Evolutionary conservation across 2,797 vertebrate species (phyloP).

Genomic region (Arnoldichthys spilopterus): DNA sequence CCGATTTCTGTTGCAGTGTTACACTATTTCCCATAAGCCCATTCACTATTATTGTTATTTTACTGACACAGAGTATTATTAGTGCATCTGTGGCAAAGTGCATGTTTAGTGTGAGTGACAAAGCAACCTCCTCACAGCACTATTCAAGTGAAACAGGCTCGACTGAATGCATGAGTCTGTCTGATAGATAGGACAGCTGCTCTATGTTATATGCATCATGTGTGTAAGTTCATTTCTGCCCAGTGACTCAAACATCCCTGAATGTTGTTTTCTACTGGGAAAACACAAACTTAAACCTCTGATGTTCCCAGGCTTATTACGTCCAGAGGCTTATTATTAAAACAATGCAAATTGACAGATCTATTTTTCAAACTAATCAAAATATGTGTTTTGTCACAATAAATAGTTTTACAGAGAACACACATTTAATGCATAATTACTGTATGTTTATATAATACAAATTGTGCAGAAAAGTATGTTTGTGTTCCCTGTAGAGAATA

Average conservation of each 20-base stretch:
- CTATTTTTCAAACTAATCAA: no score
- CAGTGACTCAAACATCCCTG: background rate
- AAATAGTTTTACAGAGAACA: no score
- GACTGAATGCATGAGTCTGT: background rate
- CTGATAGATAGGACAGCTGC: slow-evolving; percentile 14
- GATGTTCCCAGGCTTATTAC: no score
- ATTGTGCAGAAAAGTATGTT: no score
- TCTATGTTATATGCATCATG: background rate
- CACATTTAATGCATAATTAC: no score
- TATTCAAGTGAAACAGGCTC: background rate
- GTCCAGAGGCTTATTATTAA: background rate
- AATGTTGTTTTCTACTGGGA: no score
- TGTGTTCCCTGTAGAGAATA: no score
- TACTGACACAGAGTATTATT: slow-evolving; percentile 3
- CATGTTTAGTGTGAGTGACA: slow-evolving; percentile 11
- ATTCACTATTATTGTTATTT: background rate
- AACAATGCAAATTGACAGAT: background rate
- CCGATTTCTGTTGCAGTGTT: background rate
- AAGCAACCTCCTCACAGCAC: background rate
- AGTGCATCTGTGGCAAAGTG: background rate
- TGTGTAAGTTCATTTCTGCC: background rate
- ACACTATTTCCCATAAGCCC: background rate
- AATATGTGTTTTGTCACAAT: no score
- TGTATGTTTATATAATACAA: no score
- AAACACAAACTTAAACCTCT: no score